Conservation (phyloP, 2,797 vertebrate genomes). For the Adelosebastes latens region DNA sequence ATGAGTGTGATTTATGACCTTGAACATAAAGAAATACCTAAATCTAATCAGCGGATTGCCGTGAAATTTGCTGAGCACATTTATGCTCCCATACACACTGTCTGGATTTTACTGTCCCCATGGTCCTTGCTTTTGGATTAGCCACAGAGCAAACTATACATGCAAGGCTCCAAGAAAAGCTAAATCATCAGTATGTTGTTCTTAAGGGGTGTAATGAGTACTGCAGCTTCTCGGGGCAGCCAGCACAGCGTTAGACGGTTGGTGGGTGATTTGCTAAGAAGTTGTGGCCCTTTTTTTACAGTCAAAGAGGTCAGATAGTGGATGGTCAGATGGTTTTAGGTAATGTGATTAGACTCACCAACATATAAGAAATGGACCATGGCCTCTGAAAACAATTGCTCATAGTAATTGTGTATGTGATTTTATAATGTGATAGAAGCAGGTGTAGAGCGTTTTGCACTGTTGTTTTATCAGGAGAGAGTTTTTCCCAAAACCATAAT, state of each 20-base stretch:
- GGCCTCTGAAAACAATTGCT: not conserved
- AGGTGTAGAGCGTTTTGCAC: not conserved
- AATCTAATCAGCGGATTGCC: constrained; percentile 35
- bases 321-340: not conserved
- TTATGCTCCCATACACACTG: not conserved
- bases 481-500: not conserved
- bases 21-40: constrained; percentile 8
- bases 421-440: not conserved
- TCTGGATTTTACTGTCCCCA: constrained; percentile 17
- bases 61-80: constrained; percentile 25
- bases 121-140: constrained; percentile 21
- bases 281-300: not conserved
- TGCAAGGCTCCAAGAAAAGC: not conserved
- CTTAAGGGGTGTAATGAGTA: constrained; percentile 12
- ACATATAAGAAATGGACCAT: not conserved
- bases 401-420: not conserved
- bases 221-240: not conserved
- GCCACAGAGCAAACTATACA: not conserved
- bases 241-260: not conserved
- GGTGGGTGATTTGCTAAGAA: not conserved
- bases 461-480: not conserved
- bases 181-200: not conserved
- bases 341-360: not conserved
- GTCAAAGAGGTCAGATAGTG: not conserved
- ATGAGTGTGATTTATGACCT: not conserved